Conservation (phyloP, 2,888 invertebrate species). For the Achlya flavicornis region DNA sequence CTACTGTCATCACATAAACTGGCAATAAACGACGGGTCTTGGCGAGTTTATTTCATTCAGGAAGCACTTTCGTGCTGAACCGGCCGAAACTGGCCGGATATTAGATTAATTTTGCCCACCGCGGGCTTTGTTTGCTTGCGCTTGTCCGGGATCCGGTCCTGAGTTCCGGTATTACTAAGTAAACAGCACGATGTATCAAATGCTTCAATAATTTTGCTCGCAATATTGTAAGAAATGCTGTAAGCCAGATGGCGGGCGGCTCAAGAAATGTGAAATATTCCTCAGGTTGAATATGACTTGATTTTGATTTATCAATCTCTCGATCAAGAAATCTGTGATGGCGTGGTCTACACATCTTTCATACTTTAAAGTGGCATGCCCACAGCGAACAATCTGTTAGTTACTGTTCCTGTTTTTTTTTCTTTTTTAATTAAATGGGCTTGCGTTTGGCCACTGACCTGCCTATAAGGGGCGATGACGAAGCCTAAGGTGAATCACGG, state of each 20-base stretch:
- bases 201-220: background rate
- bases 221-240: background rate
- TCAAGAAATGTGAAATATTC: no score
- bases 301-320: no score
- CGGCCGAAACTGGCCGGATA: constrained; percentile 26
- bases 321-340: no score
- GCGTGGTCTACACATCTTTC: no score
- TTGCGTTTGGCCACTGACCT: no score
- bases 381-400: no score
- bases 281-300: no score
- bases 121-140: constrained; percentile 1
- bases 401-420: no score
- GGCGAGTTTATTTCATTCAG: background rate
- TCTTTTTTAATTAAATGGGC: no score
- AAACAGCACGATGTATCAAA: background rate
- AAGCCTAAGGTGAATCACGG: no score
- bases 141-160: background rate
- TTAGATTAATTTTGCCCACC: constrained; percentile 30
- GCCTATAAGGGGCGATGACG: no score
- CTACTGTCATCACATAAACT: background rate
- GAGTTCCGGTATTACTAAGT: background rate
- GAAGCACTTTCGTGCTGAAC: background rate
- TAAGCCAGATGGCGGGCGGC: background rate
- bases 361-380: no score
- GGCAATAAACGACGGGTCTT: background rate